Base-by-base conservation (phyloP, 2,797 vertebrate species). In the Kryptopterus vitreolus region DNA sequence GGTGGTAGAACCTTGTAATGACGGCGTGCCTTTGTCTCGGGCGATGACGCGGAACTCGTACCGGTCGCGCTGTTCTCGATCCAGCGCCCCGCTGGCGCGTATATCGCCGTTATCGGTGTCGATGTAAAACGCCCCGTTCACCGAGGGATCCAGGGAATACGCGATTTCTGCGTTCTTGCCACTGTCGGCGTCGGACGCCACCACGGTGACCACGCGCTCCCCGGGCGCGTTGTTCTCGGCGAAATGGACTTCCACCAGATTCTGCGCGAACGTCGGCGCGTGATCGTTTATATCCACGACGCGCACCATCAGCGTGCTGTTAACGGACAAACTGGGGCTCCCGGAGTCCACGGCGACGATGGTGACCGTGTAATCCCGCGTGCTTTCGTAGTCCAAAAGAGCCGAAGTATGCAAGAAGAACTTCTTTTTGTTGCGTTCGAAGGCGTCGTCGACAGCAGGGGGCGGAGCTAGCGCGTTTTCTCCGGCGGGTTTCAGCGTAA, bases 341-440 rank as follows among this genome's bases (percentile, higher is more conserved):
- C 98, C 98, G 0, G 97, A 97, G 89, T 98, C 98, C 79, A 98
- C 96, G 0, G 98, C 98, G 84, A 99, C 97, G 0, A 99, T 97
- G 55, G 96, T 96, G 68, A 99, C 96, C 0, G 94, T 95, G 89
- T 98, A 98, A 82, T 98, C 96, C n/a, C 93, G 94, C 35, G 94
- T 94, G 55, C 93, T 89, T 91, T 99, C 98, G 0, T 97, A 98
- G 94, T 99, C 97, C 84, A 99, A 90, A 57, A 96, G 93, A 18
- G 96, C 97, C 0, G 97, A 98, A 0, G 98, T 99, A 88, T 98
- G 98, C 20, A 99, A 89, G 86, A 99, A 99, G 84, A 96, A 99
- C 86, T 99, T 99, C 87, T 97, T 97, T 90, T 95, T 96, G 90
- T 98, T 98, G 88, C 97, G 91, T 85, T 94, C 93, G 68, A 94